Base-by-base conservation (phyloP, 2,888 invertebrate genomes). In the Cephalotes varians region DNA sequence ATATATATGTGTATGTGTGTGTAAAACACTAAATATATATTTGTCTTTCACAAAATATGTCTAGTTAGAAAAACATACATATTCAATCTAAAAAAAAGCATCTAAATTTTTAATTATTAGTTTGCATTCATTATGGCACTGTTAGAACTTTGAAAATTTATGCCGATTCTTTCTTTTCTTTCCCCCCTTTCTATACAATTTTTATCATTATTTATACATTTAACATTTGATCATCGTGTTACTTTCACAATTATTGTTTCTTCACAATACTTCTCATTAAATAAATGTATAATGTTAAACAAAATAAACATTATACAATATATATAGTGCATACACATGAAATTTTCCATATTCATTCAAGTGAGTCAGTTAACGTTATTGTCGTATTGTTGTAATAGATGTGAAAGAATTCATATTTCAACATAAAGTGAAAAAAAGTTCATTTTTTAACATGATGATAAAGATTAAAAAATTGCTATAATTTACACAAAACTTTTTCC, bases 91-190 rank as follows among this genome's bases (percentile, higher is more conserved):
- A 74, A 73, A 47, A 73, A 80, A 34, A 71, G 56, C 71, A 77
- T 77, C 56, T 71, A 71, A 56, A 56, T 71, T 77, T 67, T 40
- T 67, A 67, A 69, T 54, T 67, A 28, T 51, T 80, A 83, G 72
- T 86, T 90, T 83, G 87, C 86, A 87, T 85, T 87, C 76, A 82
- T 87, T 88, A 90, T 90, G 87, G 90, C 90, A 90, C 90, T 88
- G 84, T 77, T 86, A 82, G 79, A 71, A 90, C 60, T 83, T 90
- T 79, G 60, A 83, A 77, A 71, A 77, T 72, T 44, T 87, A 84
- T 88, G 82, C 82, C 87, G 81, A n/a, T 25, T 82, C 62, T 82
- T 81, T 72, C 71, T 31, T 81, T 40, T 51, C 40, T 76, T 85
- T 89, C n/a, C n/a, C n/a, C n/a, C n/a, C n/a, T n/a, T n/a, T n/a